Conservation (phyloP, 2,888 invertebrate genomes). For the Calameuta pallipes region DNA sequence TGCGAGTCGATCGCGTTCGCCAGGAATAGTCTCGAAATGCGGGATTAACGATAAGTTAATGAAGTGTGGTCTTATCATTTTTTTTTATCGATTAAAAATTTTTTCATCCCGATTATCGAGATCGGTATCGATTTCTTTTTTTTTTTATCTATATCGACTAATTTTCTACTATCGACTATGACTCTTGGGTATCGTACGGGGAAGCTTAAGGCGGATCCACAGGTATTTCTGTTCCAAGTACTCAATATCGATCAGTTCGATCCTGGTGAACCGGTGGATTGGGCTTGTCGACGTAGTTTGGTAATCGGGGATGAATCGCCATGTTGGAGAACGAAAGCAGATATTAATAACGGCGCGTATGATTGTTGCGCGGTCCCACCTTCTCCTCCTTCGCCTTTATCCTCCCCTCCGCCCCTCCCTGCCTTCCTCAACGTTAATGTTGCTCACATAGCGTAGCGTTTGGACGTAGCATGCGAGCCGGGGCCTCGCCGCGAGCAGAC, state of each 20-base stretch:
- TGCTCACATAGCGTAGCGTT: slow-evolving; percentile 53
- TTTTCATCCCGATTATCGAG: not conserved
- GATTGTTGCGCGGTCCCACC: slow-evolving; percentile 48
- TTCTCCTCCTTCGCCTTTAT: slow-evolving; percentile 32
- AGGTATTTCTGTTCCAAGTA: not conserved
- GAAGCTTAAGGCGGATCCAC: not conserved
- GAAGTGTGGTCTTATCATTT: not conserved
- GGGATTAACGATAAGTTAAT: not conserved
- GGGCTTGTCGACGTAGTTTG: slow-evolving; percentile 25
- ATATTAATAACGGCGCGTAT: slow-evolving; percentile 55
- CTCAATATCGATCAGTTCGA: not conserved
- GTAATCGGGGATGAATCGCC: slow-evolving; percentile 36
- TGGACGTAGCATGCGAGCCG: slow-evolving; percentile 46
- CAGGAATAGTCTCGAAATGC: not conserved
- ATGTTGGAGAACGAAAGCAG: slow-evolving; percentile 46
- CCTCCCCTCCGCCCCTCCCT: slow-evolving; percentile 26
- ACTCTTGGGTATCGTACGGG: not conserved
- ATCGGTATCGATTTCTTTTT: too few relatives aligned
- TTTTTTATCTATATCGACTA: not conserved
- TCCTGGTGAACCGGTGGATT: not conserved
- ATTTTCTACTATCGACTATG: not conserved
- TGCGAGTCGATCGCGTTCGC: not conserved
- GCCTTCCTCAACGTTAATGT: slow-evolving; percentile 56
- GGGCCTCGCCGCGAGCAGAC: slow-evolving; percentile 63
- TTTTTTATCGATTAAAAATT: not conserved